Evolutionary conservation across 2,797 vertebrate species (phyloP), one percentile per base, ranked within the genome.

Genomic region (Sciurus vulgaris): DNA sequence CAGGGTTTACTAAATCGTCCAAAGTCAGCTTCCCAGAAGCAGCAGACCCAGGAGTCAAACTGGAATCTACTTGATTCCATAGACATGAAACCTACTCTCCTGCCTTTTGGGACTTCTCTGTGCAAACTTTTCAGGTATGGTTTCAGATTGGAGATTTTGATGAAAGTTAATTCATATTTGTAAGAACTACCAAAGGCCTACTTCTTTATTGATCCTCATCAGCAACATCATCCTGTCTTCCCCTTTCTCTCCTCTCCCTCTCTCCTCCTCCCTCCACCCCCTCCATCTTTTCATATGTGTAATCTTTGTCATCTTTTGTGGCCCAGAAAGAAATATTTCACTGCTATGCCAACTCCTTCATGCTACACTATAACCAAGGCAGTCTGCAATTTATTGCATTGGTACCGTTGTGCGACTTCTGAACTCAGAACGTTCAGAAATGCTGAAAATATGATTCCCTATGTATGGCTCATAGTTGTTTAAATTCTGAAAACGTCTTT

Each of bases 401-500:
- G 33, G 26, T 90, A 24, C 35, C 41, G 33, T 76, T 85, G 22
- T 47, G n/a, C 22, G 51, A 11, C 1, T 2, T 49, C 72, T 38
- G 4, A 12, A 74, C 7, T 44, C 35, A 33, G 24, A 94, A 65
- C 85, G 3, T 72, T 89, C 38, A 89, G 12, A 26, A 72, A 7
- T 47, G n/a, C 24, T 79, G 67, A 89, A 41, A 44, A n/a, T 47
- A 30, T 59, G 51, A 35, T 44, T 47, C 17, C 10, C 11, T 61
- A 15, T 84, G 65, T 59, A 91, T 47, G 22, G 33, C 28, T 59
- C 61, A 83, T 38, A 12, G 54, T 24, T 78, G 13, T 89, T 94
- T 91, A 63, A 81, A 84, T 93, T 93, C 54, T 81, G 2, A 89
- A 85, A 5, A n/a, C 81, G 89, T 69, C 6, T 67, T 91, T 84